phyloP scores from a whole-genome alignment of 2,888 invertebrate species.

The Ormyrus thymus region DNA sequence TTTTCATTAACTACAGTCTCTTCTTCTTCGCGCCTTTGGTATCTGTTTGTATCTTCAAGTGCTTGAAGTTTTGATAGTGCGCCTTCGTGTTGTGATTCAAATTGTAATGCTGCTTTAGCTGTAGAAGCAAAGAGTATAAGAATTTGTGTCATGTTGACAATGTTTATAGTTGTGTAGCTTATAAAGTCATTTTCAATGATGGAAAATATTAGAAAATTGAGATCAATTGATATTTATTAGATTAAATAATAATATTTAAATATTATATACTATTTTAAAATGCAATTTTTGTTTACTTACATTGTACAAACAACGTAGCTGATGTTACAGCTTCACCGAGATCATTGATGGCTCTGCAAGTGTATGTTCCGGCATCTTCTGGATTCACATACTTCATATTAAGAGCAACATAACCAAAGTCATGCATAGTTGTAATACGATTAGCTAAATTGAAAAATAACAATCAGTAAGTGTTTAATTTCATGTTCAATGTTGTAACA shows the following conservation, averaged over 20 bases:
- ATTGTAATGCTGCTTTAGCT: constrained; percentile 91
- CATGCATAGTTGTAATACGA: constrained; percentile 94
- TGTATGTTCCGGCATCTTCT: constrained; percentile 97
- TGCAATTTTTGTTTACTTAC: constrained; percentile 76
- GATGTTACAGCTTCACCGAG: constrained; percentile 96
- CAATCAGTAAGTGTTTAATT: constrained; percentile 11
- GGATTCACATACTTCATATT: constrained; percentile 96
- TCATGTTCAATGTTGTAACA: neutral
- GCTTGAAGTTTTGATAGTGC: constrained; percentile 91
- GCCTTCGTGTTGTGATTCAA: constrained; percentile 92
- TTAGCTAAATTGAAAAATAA: constrained; percentile 79
- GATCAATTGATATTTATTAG: neutral
- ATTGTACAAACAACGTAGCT: constrained; percentile 91
- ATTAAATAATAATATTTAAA: neutral
- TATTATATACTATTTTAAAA: neutral
- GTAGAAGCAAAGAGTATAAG: constrained; percentile 41
- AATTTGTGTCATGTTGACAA: constrained; percentile 3
- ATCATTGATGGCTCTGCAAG: constrained; percentile 93
- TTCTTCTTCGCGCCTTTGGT: constrained; percentile 86
- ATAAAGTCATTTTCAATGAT: constrained; percentile 21
- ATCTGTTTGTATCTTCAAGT: constrained; percentile 87
- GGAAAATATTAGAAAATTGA: neutral
- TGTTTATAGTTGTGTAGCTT: neutral
- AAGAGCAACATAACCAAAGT: constrained; percentile 97
- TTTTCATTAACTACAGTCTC: constrained; percentile 88